Evolutionary conservation across 1,140 invertebrate genomes (phyloP), one percentile per base, ranked within the genome.

Genomic region (Dendrolimus kikuchii): DNA sequence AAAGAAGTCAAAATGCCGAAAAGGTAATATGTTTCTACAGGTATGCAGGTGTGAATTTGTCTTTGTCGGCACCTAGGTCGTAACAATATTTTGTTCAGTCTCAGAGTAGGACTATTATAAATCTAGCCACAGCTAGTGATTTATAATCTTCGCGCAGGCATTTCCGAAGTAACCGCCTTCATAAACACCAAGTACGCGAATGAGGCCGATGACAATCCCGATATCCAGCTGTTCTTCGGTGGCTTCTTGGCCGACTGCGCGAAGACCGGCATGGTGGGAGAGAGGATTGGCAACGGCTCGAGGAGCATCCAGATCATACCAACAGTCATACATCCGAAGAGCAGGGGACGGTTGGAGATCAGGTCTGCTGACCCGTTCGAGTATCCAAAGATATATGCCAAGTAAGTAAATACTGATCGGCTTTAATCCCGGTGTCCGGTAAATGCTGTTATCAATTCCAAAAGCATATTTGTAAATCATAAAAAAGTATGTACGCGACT

Each of bases 201-300:
- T 66, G 89, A 91, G 0, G 85, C 85, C 0, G 91, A 92, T 2
- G 94, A 96, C 71, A 90, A 93, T 70, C 95, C 95, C 0, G 96
- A 97, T 70, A 81, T 96, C 0, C 95, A 97, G 71, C 89, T 94
- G 40, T 96, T 96, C 84, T 96, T 96, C 71, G 92, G 94, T 5
- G 94, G 94, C 0, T 95, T 94, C 69, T 80, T 95, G 44, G 94
- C 94, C 0, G 92, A 94, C 67, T 95, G 94, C 65, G 93, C 94
- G 5, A 91, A 92, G 69, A 95, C 94, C 0, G 94, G 94, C n/a
- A 94, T 94, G 90, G 93, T 95, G 5, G 93, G 94, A 0, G 94
- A 95, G 70, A 86, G 90, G 42, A 86, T 92, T 2, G 90, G 90
- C 43, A 90, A 92, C 58, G 89, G 88, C n/a, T 89, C 90, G n/a